A percentile compares a stretch with the other conserved stretches of the same genome.
phyloP scores from a whole-genome alignment of 2,797 vertebrate genomes.

The Zonotrichia albicollis region DNA sequence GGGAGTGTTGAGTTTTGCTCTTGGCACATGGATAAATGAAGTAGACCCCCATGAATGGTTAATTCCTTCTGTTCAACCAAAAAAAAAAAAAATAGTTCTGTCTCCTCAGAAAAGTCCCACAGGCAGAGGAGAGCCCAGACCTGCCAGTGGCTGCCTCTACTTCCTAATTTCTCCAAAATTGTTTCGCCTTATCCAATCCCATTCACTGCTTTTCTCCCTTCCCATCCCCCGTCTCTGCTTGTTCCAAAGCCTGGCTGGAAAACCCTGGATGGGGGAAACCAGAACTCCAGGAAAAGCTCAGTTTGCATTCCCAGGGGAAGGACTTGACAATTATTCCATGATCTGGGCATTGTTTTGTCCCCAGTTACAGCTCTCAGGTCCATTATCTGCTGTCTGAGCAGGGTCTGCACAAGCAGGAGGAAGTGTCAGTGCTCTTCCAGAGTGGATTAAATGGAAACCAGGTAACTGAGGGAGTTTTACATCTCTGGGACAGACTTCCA shows the following conservation, averaged over 20 bases:
- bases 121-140: neutral
- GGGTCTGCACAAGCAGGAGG: neutral
- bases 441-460: conserved; percentile 57
- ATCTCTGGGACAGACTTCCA: conserved; percentile 9
- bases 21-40: rapidly evolving
- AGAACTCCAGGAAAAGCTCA: neutral
- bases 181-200: neutral
- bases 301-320: conserved; percentile 1
- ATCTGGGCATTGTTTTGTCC: conserved; percentile 22
- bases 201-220: neutral
- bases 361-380: neutral
- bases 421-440: neutral
- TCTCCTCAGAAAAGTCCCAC: neutral
- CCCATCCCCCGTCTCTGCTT: neutral
- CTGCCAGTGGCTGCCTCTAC: neutral
- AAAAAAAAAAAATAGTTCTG: neutral
- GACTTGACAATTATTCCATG: conserved; percentile 28
- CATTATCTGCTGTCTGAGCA: neutral
- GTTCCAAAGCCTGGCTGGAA: neutral
- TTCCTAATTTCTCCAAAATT: neutral
- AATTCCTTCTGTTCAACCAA: neutral
- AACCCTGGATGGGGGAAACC: neutral
- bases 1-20: rapidly evolving
- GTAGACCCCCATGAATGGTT: neutral
- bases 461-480: conserved; percentile 9